Evolutionary conservation across 1,140 invertebrate genomes (phyloP), one percentile per base, ranked within the genome.

Genomic region (Lucilia cuprina): DNA sequence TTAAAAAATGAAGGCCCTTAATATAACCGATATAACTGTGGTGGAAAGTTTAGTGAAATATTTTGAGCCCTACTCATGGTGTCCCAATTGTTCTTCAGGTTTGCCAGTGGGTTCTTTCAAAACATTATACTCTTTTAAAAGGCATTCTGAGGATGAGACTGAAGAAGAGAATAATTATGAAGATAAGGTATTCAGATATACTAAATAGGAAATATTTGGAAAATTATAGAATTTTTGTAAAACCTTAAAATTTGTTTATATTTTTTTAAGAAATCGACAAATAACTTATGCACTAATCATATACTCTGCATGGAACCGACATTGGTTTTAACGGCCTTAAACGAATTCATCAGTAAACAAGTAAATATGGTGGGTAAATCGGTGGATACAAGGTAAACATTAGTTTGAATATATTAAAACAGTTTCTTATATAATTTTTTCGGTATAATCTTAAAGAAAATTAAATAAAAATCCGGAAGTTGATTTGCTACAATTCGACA

Each of bases 11-110:
- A 14, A 84, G 93, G 93, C 93, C 0, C 84, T 94, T 21, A 90
- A 91, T 13, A 92, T 94, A 19, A 89, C 88, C 5, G 91, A 91
- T 21, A 85, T 92, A 82, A 87, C 91, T 19, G 92, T 94, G 80
- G 90, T 94, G 0, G 86, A 93, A 78, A 87, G 92, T 34, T 86
- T 95, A 17, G 86, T 93, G 1, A 90, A 93, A 80, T 93, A 92
- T 74, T 94, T 95, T 87, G 82, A 93, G 49, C 94, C 94, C 0
- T 94, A 94, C 83, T 90, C 93, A 3, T 92, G 92, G 84, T 94
- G 94, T 87, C 90, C 92, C 0, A 91, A 88, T 41, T 95, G 94
- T 86, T 86, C 88, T 1, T 25, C 19, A 2, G 82, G 84, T 13
- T 3, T 80, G 8, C 34, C 82, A 2, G 55, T 70, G 19, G n/a